Evolutionary conservation across 2,113 vertebrate species (phyloP).

Genomic region (Tragelaphus buxtoni): DNA sequence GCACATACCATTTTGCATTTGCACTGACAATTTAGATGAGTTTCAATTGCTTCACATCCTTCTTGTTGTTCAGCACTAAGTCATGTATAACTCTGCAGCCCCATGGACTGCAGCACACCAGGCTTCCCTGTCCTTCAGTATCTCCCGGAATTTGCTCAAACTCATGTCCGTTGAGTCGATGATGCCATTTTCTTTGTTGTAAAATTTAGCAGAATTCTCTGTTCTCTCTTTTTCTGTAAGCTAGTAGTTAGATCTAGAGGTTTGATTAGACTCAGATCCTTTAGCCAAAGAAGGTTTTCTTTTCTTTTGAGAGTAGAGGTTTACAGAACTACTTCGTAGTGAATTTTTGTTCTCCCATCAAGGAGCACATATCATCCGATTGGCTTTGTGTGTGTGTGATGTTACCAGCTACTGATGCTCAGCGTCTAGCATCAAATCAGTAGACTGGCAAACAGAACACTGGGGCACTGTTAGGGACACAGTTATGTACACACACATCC

Average conservation of each 20-base stretch:
- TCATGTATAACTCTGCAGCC: neutral
- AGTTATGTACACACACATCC: neutral
- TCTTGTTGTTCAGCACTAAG: neutral
- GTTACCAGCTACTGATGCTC: neutral
- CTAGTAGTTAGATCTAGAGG: neutral
- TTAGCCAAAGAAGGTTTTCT: neutral
- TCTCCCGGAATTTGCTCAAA: neutral
- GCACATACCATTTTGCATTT: neutral
- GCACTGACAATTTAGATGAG: neutral
- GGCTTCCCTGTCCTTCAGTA: neutral
- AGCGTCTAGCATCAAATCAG: neutral
- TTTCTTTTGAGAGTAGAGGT: neutral
- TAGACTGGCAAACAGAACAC: neutral
- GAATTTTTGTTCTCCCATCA: neutral
- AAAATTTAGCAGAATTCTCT: neutral
- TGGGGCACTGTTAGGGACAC: neutral
- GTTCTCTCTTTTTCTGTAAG: neutral
- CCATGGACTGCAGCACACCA: neutral
- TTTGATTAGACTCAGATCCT: neutral
- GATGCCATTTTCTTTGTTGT: neutral
- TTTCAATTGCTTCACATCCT: neutral
- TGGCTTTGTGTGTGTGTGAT: neutral
- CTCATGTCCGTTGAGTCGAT: neutral
- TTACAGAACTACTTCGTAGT: neutral
- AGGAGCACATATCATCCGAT: neutral